Evolutionary conservation across 2,888 invertebrate genomes (phyloP), one percentile per base, ranked within the genome.

Genomic region (Galerucella pusilla): DNA sequence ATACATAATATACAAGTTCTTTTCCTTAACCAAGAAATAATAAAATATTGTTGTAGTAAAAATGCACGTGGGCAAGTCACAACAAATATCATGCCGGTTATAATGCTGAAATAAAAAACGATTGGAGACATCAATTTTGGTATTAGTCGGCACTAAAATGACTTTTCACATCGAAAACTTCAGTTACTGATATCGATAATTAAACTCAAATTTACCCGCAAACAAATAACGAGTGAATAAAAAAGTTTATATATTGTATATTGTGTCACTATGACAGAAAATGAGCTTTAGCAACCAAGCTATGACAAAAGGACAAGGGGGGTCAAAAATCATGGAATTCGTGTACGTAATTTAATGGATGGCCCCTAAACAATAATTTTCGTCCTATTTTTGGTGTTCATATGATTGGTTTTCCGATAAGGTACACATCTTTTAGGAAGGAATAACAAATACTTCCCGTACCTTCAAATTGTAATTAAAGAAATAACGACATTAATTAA

Each of bases 21-120:
- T 71, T 66, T 71, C 61, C 71, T 76, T 68, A 71, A 61, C 63
- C 65, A 65, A 35, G 20, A 49, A 12, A 61, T 45, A 25, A 61
- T 63, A 54, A 46, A 66, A 35, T 35, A 45, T 59, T 60, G 61
- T 20, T 64, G 54, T 71, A 75, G 64, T 59, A 70, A 64, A 67
- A 71, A 78, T 82, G 84, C 84, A 85, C 84, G 84, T 84, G 82
- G 83, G 84, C 84, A 84, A 81, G 84, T 84, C 84, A 83, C 84
- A 84, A 84, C 83, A 80, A 64, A 71, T 12, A 69, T 76, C 70
- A 79, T 78, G 77, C 78, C 80, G 80, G 77, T 80, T 76, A 68
- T 76, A 80, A 77, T 74, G 71, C 78, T 74, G 68, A 77, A 77
- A 77, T 77, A 66, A 74, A 70, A 74, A 75, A 54, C 9, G 69